Evolutionary conservation across 2,888 invertebrate genomes (phyloP), one percentile per base, ranked within the genome.

Genomic region (Chymomyza fuscimana): DNA sequence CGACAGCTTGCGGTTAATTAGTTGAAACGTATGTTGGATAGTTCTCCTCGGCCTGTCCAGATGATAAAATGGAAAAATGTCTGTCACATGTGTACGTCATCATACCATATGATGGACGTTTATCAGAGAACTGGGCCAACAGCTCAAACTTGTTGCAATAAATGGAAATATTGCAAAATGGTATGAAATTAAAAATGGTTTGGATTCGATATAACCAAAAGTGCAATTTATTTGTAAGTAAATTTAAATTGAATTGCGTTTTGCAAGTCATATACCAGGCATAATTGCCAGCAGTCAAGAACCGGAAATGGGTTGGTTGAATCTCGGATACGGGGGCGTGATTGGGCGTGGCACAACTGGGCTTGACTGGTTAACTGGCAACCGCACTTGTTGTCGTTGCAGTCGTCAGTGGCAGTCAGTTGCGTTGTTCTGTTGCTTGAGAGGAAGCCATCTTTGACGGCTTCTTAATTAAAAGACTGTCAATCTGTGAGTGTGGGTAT

Each of bases 381-480:
- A 12, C 83, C 74, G 86, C 76, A 78, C 79, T 82, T 73, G 69
- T 46, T 46, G 32, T 22, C 22, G 32, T 32, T 25, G 25, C 4
- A 25, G 32, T 40, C 61, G 22, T 22, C 36, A 22, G n/a, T 12
- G n/a, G 16, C 50, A 58, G 32, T 36, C 5, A 32, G 25, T 40
- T 1, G 40, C 10, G 12, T 46, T 50, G 19, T 19, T n/a, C 9
- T 51, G 46, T 10, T 71, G 71, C 25, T 54, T 29, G 59, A 70
- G 73, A 79, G 77, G 52, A 22, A 22, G 58, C 58, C 58, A 58
- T 86, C 88, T 86, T 86, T 88, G 85, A 85, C 88, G 88, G 88
- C 82, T 85, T 78, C 87, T 85, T 85, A 85, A 85, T 85, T 85
- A 85, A 85, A 85, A 88, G 86, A 88, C 85, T 88, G 85, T 85